Evolutionary conservation across 2,113 vertebrate genomes (phyloP).

Genomic region (Diadophis punctatus): DNA sequence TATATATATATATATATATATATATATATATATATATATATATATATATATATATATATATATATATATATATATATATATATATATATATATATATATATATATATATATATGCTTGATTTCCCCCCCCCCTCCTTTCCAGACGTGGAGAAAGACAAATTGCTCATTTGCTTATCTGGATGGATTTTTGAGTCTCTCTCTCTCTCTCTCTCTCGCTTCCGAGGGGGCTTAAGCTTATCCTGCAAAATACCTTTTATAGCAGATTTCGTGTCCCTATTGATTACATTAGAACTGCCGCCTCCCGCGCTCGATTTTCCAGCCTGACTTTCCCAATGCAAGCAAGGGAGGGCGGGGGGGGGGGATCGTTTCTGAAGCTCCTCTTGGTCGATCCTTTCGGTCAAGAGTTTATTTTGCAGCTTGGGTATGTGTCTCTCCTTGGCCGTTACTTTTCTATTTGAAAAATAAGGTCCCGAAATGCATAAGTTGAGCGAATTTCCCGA

Average conservation of each 20-base stretch:
- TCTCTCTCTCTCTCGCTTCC: background rate
- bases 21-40: too few relatives aligned
- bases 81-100: too few relatives aligned
- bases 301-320: background rate
- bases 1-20: too few relatives aligned
- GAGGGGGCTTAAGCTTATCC: background rate
- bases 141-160: background rate
- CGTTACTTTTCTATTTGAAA: rapidly evolving
- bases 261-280: background rate
- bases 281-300: background rate
- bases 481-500: background rate
- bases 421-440: rapidly evolving
- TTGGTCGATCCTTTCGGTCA: rapidly evolving
- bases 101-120: background rate
- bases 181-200: background rate
- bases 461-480: rapidly evolving
- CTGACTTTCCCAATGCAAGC: background rate
- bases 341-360: rapidly evolving
- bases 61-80: too few relatives aligned
- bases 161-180: background rate
- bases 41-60: too few relatives aligned
- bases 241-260: background rate
- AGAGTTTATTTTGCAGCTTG: background rate
- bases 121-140: background rate
- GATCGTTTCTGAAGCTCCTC: rapidly evolving